These are phyloP conservation scores for Agapostemon virescens DNA, from an alignment of 2,888 invertebrate species.

Conservation along the genomic window DNA sequence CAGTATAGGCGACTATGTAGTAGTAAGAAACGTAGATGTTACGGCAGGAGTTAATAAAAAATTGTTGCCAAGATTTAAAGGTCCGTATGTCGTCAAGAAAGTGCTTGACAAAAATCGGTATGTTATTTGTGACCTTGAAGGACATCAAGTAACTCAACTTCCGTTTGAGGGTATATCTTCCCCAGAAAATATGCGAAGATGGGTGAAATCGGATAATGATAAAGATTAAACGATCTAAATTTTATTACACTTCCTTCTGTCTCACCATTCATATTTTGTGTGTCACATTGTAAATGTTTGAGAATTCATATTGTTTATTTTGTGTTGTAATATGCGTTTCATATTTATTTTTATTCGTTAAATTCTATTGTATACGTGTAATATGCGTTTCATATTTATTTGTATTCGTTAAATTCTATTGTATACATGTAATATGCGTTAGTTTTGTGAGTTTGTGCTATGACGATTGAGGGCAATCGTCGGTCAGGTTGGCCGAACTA, in stretches of 20 bases:
- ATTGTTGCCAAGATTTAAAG: constrained; percentile 4
- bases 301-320: background rate
- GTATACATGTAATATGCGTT: background rate
- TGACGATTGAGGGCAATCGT: constrained; percentile 1
- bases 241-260: background rate
- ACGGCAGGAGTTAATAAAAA: background rate
- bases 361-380: too few species aligned
- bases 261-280: background rate
- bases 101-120: background rate
- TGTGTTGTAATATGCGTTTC: background rate
- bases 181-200: background rate
- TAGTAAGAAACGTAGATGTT: background rate
- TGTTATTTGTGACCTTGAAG: background rate
- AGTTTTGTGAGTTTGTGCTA: background rate
- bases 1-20: background rate
- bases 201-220: background rate
- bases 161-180: background rate
- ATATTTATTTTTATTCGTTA: too few species aligned
- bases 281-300: background rate
- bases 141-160: background rate
- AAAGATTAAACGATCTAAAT: background rate
- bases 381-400: too few species aligned
- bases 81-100: background rate
- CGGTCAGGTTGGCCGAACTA: background rate
- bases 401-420: too few species aligned